phyloP scores from a whole-genome alignment of 92 coral and sea anemone species.

The Epizoanthus scotinus region DNA sequence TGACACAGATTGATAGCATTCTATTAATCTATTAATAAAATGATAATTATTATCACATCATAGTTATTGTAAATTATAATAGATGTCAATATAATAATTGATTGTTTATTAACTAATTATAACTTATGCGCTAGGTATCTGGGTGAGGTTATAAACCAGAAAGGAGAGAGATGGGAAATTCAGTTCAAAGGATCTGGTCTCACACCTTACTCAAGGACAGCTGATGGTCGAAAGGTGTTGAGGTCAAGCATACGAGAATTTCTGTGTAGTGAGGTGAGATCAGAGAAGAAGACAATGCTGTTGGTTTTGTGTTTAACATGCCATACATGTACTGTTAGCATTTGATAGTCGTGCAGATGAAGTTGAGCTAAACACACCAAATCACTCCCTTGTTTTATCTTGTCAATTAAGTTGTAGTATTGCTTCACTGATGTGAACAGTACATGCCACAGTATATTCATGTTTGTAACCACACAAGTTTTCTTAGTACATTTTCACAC shows the following conservation, averaged over 20 bases:
- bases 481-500: too few species aligned
- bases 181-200: conserved; percentile 97
- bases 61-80: too few species aligned
- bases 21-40: too few species aligned
- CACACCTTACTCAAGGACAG: conserved; percentile 94
- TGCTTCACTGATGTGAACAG: too few species aligned
- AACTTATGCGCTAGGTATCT: conserved; percentile 66
- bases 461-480: too few species aligned
- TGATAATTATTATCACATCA: too few species aligned
- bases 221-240: conserved; percentile 96
- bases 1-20: too few species aligned
- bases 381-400: too few species aligned
- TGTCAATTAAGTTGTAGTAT: too few species aligned
- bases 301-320: not conserved
- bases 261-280: conserved; percentile 97
- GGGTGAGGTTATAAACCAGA: conserved; percentile 85
- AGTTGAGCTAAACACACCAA: not conserved
- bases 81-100: conserved; percentile 13
- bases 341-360: not conserved
- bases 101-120: not conserved
- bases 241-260: conserved; percentile 95
- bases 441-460: too few species aligned
- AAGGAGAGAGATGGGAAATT: conserved; percentile 94
- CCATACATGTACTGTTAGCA: not conserved
- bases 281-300: not conserved